Evolutionary conservation across 2,888 invertebrate genomes (phyloP), one percentile per base, ranked within the genome.

Genomic region (Drosophila kuntzei): DNA sequence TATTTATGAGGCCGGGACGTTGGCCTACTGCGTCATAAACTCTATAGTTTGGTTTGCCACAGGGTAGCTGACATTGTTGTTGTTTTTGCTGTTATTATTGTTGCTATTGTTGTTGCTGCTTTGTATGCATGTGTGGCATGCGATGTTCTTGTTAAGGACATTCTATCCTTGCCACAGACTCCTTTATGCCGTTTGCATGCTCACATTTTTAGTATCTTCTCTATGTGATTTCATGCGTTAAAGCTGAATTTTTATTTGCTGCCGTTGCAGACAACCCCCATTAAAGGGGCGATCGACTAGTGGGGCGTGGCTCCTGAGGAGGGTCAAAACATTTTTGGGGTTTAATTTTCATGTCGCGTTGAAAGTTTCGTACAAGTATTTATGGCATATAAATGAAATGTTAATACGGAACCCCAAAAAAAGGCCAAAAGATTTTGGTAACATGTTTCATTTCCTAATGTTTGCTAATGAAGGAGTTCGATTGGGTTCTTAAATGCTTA

Each of bases 191-290:
- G 66, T 69, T 87, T 80, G 87, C 81, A 80, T 87, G 85, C 82
- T 81, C 67, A 64, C 89, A 87, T 84, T 89, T 87, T 70, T 75
- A 84, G 83, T 89, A 76, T 89, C 83, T 76, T 76, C 11, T 89
- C 12, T 87, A 79, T 85, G 84, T 89, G 88, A 87, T 87, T 85
- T 85, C 84, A 85, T 87, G 84, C 86, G 84, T 87, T 89, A 89
- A 85, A 85, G 83, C 79, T 80, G 74, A 68, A 80, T 85, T 84
- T 82, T 83, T 85, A 82, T 83, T 65, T 76, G 73, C 70, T 71
- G 37, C 60, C 61, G 51, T 53, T 79, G 32, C 77, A 68, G 77
- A 70, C 78, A 71, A 60, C 41, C 27, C 27, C 49, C 62, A 73
- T 73, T 70, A 68, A 63, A 20, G 3, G 39, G 53, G 27, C 6